Percentiles rank a stretch among this genome's conserved stretches.
Conservation (phyloP, 2,113 vertebrate species). For the Catharus fuscescens region DNA sequence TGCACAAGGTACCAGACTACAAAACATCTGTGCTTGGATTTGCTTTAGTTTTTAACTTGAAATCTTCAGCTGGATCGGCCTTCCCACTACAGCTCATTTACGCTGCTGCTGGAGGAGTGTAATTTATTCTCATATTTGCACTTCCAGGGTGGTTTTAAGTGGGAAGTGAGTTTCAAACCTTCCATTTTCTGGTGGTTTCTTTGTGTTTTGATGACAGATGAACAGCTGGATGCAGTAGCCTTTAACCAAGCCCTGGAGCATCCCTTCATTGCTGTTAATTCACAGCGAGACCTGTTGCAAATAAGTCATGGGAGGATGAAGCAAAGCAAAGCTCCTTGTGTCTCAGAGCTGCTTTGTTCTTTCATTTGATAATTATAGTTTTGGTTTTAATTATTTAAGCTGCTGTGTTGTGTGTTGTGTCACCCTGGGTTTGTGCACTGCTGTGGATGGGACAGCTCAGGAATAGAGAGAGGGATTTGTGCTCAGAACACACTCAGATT, state of each 20-base stretch:
- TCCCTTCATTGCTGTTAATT: constrained; percentile 10
- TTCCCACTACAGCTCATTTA: background rate
- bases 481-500: background rate
- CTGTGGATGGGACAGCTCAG: background rate
- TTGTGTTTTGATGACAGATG: background rate
- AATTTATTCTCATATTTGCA: background rate
- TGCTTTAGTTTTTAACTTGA: background rate
- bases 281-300: constrained; percentile 19
- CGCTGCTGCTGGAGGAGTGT: background rate
- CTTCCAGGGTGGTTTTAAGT: background rate
- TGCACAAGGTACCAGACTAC: background rate
- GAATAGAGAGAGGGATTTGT: background rate
- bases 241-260: constrained; percentile 23
- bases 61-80: background rate
- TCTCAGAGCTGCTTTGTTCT: constrained; percentile 10
- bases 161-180: background rate
- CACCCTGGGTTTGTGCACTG: background rate
- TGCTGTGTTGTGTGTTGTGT: rapidly evolving
- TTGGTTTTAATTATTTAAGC: background rate
- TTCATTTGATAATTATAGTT: background rate
- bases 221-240: constrained; percentile 20
- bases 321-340: background rate
- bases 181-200: background rate
- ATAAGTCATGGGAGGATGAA: background rate
- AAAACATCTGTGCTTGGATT: background rate